Conservation (phyloP, 1,140 invertebrate species). For the Drosophila subobscura region DNA sequence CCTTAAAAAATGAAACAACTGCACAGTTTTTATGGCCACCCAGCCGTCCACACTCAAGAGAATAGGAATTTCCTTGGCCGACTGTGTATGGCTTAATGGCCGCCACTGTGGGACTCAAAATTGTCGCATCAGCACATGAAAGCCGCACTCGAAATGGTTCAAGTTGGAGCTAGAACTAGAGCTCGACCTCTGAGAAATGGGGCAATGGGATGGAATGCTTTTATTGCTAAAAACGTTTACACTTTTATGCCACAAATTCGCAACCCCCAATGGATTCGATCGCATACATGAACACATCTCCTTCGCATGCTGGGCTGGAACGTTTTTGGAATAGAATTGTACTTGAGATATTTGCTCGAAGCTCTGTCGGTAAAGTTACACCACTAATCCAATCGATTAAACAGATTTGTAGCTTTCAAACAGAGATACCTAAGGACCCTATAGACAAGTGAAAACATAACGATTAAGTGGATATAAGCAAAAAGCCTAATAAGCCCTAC, state of each 20-base stretch:
- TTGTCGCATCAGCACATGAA: slow-evolving; percentile 49
- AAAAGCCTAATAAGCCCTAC: no score
- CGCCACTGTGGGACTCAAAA: slow-evolving; percentile 22
- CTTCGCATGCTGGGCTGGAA: not conserved
- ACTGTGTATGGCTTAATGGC: slow-evolving; percentile 31
- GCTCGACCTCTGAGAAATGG: no score
- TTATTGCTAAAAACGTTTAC: slow-evolving; percentile 57
- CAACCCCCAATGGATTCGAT: not conserved
- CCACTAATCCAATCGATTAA: no score
- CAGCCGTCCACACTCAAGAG: not conserved
- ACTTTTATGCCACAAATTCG: slow-evolving; percentile 47
- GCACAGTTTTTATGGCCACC: slow-evolving; percentile 48
- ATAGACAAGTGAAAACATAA: no score
- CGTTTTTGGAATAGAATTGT: no score
- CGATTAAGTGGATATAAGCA: no score
- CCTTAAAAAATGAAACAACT: slow-evolving; percentile 32
- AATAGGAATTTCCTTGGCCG: no score
- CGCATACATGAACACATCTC: no score
- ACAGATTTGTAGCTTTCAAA: no score
- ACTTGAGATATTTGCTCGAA: no score
- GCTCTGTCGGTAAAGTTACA: no score
- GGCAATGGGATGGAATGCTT: slow-evolving; percentile 28
- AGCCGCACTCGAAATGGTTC: not conserved
- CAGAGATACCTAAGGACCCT: no score
- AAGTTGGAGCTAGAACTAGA: not conserved